Base-by-base conservation (phyloP, 2,888 invertebrate genomes). In the Amphipoea oculea region DNA sequence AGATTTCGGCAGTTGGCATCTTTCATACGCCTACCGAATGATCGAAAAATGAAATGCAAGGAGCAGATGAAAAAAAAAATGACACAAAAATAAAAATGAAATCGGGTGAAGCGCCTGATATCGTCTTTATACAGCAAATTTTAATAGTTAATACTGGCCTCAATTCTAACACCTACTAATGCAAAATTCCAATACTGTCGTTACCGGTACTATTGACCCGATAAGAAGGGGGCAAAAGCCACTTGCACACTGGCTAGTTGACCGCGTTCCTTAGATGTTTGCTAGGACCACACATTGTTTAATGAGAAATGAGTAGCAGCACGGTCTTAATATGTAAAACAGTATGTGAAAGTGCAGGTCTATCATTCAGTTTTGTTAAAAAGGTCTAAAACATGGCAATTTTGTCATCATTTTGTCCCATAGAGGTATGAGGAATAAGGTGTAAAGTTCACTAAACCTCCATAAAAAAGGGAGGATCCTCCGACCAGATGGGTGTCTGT, bases 211-310 rank as follows among this genome's bases (percentile, higher is more conserved):
- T n/a, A 51, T 60, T 20, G 51, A 17, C 82, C 12, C 12, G 20
- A 42, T 75, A 66, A 36, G 57, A 42, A 42, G n/a, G 29, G 48
- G 63, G 57, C 57, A 76, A 42, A 83, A 65, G 68, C 36, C 62
- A 80, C 23, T 68, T 54, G 45, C 20, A 57, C 48, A 76, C 48
- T 57, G 29, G 5, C 68, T 20, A 48, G 12, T 60, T 54, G 82
- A 75, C 62, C 68, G 62, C 54, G 29, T 76, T 82, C 9, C 14
- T 73, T 12, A 1, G 40, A 48, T 48, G 45, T n/a, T 48, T 57
- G 20, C 54, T 48, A 23, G 40, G 48, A n/a, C 45, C 40, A 79
- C 17, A 72, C 29, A 42, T 45, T n/a, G 20, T 11, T 57, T 4
- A 20, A 48, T 36, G 9, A 23, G 11, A 60, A 79, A 29, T 23